These are phyloP conservation scores for Climacteris rufus DNA, from an alignment of 2,113 vertebrate genomes.

Conservation along the genomic window DNA sequence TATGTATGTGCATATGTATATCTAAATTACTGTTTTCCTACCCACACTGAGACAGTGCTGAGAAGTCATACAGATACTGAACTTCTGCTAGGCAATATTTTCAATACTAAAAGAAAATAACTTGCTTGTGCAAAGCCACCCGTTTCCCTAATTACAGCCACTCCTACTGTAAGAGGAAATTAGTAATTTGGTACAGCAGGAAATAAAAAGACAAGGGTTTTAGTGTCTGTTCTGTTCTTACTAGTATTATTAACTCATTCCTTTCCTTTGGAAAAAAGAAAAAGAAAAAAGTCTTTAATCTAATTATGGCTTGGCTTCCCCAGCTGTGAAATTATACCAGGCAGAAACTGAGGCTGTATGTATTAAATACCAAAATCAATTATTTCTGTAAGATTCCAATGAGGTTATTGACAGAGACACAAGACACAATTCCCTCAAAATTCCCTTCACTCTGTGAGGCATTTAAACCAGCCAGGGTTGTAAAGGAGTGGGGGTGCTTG, in stretches of 20 bases:
- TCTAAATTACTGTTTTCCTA: neutral
- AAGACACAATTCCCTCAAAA: neutral
- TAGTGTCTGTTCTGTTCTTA: neutral
- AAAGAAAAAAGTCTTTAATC: neutral
- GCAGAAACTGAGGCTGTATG: neutral
- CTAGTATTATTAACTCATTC: neutral
- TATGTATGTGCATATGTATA: neutral
- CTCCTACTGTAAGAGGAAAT: slow-evolving; percentile 15
- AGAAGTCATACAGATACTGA: neutral
- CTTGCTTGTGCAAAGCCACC: neutral
- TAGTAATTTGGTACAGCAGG: slow-evolving; percentile 1
- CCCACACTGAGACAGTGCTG: neutral
- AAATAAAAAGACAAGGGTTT: neutral
- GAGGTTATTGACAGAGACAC: neutral
- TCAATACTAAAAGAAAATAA: neutral
- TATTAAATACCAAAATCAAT: neutral
- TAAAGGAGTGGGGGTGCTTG: neutral
- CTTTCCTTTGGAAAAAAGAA: neutral
- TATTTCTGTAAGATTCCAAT: neutral
- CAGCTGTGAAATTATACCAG: neutral
- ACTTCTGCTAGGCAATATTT: neutral
- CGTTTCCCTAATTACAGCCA: neutral
- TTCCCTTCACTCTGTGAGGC: neutral
- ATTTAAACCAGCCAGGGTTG: neutral
- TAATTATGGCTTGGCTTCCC: neutral